Percentiles rank a stretch among this genome's conserved stretches.
Conservation (phyloP, 2,888 invertebrate genomes). For the Helleia helle region DNA sequence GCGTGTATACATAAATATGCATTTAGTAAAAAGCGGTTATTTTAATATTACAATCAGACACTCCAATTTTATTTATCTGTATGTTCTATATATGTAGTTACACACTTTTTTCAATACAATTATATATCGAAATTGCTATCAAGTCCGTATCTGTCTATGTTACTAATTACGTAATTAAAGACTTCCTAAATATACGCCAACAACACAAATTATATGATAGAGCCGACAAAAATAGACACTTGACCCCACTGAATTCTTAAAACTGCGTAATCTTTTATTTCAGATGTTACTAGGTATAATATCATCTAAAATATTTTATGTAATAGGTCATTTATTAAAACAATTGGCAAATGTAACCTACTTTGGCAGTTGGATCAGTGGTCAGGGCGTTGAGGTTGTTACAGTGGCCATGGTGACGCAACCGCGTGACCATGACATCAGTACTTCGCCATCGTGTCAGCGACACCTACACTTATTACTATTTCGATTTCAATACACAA, state of each 20-base stretch:
- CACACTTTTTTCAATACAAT: too few relatives aligned
- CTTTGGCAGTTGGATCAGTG: slow-evolving; percentile 26
- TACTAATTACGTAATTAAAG: too few relatives aligned
- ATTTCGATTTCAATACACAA: slow-evolving; percentile 17
- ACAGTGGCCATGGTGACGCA: slow-evolving; percentile 41
- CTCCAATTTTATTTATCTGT: too few relatives aligned
- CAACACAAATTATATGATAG: too few relatives aligned
- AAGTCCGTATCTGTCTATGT: too few relatives aligned
- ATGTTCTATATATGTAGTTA: too few relatives aligned
- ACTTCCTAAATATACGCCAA: too few relatives aligned
- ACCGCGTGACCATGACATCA: slow-evolving; percentile 60
- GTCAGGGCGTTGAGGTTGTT: slow-evolving; percentile 31
- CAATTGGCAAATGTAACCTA: slow-evolving; percentile 15
- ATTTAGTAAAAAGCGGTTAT: too few relatives aligned
- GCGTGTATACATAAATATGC: too few relatives aligned
- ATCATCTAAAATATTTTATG: neutral
- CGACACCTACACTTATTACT: slow-evolving; percentile 30
- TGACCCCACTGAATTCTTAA: neutral
- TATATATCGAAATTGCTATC: too few relatives aligned
- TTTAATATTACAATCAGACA: too few relatives aligned
- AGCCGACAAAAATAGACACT: too few relatives aligned
- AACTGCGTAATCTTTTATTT: neutral
- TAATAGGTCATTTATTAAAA: neutral
- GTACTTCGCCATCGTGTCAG: slow-evolving; percentile 28
- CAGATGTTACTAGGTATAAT: neutral